Evolutionary conservation across 2,888 invertebrate species (phyloP), one percentile per base, ranked within the genome.

Genomic region (Pantelozetes paolii): DNA sequence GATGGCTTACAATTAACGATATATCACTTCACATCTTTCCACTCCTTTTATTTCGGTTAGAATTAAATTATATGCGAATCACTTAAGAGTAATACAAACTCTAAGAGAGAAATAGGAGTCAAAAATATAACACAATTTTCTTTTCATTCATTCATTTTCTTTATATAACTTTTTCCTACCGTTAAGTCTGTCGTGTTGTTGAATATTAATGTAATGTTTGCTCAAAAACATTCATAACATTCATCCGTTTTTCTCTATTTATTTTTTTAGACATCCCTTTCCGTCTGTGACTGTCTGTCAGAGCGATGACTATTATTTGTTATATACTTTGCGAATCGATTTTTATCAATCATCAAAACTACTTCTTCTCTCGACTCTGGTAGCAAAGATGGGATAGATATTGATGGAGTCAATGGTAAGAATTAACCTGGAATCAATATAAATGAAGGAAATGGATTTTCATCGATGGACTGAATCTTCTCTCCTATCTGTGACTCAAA

Each of bases 11-110:
- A 62, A 62, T 62, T 62, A 62, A 62, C 62, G n/a, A 62, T 62
- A 62, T 62, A 62, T 62, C 62, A 62, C 32, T 62, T 62, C 36
- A 36, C 59, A 62, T 62, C 62, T 62, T 62, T 62, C 62, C 62
- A 36, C 62, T 59, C 23, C 59, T 59, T 59, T 59, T 59, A 59
- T 59, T 50, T 59, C 15, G 28, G 59, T 36, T 62, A 18, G 28
- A 28, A 62, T 62, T 62, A 62, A 62, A 62, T 62, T 62, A 62
- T 62, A 36, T 36, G 62, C 30, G 36, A 36, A 62, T 62, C 62
- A 62, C 62, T 36, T 62, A n/a, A 62, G 26, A 26, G 23, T 62
- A 62, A 36, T 28, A 62, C 36, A 62, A 62, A 62, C 28, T 9
- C 32, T 30, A 18, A 32, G 32, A n/a, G 8, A 18, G 23, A 54